phyloP scores from a whole-genome alignment of 2,113 vertebrate species.

The Thunnus maccoyii region DNA sequence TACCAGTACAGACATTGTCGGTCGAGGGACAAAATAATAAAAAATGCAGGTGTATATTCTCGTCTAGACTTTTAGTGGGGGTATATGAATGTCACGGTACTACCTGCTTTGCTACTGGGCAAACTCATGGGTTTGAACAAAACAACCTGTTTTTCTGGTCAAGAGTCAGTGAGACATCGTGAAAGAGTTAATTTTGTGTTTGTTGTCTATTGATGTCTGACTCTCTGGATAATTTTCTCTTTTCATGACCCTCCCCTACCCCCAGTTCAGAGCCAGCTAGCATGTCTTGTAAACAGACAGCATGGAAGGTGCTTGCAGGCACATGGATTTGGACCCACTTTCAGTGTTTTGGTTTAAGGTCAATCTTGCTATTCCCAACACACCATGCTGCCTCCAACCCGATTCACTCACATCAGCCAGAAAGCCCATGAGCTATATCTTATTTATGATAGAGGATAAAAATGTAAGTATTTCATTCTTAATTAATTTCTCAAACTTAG shows the following conservation, averaged over 20 bases:
- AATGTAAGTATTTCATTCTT: conserved; percentile 16
- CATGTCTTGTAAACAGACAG: not conserved
- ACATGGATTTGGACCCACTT: not conserved
- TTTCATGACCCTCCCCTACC: not conserved
- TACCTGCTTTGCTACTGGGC: too few species aligned
- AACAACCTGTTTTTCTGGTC: too few species aligned
- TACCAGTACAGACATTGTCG: too few species aligned
- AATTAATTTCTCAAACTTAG: conserved; percentile 38
- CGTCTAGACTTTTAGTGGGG: too few species aligned
- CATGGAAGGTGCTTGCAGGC: conserved; percentile 4
- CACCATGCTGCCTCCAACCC: not conserved
- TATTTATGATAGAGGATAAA: conserved; percentile 37
- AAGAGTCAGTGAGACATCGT: too few species aligned
- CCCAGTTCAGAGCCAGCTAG: not conserved
- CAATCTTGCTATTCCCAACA: not conserved
- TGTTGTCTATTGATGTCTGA: not conserved
- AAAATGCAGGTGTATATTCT: too few species aligned
- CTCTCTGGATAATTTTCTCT: not conserved
- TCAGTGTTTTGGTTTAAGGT: conserved; percentile 9
- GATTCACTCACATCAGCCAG: conserved; percentile 22
- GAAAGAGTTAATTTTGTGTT: too few species aligned
- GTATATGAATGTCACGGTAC: too few species aligned
- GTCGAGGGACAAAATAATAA: too few species aligned
- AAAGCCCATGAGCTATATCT: conserved; percentile 26
- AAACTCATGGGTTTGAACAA: too few species aligned